Evolutionary conservation across 23 tunicate species (phyloP).

Genomic region (Oikopleura vanhoeffeni): DNA sequence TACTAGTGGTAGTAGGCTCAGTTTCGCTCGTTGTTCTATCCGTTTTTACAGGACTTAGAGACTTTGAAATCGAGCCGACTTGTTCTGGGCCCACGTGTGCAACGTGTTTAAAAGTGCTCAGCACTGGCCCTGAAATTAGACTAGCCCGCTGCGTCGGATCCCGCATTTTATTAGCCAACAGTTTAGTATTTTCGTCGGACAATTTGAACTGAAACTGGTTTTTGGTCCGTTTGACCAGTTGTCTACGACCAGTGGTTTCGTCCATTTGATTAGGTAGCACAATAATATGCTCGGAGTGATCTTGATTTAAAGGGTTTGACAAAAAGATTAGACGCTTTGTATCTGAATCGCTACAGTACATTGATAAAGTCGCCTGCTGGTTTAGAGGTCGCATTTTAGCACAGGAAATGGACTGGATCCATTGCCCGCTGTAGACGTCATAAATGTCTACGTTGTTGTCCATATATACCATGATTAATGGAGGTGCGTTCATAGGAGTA

Average conservation of each 20-base stretch:
- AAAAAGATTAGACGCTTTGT: not conserved
- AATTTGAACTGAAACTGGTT: not conserved
- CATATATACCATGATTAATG: not conserved
- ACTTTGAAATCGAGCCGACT: not conserved
- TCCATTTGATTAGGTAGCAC: not conserved
- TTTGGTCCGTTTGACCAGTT: not conserved
- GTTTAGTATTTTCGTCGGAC: not conserved
- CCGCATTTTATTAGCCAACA: not conserved
- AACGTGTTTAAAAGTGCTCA: not conserved
- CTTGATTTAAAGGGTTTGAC: not conserved
- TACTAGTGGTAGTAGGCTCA: too few relatives aligned
- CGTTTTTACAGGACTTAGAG: not conserved
- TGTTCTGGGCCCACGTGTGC: not conserved
- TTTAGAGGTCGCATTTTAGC: not conserved
- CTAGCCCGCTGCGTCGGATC: not conserved
- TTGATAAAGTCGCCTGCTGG: not conserved
- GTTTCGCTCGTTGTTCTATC: too few relatives aligned
- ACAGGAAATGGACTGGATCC: conserved; percentile 9
- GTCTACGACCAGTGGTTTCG: not conserved
- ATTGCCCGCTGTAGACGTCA: not conserved
- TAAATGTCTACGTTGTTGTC: not conserved
- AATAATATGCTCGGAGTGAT: not conserved
- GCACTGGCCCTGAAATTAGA: not conserved
- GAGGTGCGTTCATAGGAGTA: not conserved
- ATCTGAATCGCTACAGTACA: not conserved